phyloP scores from a whole-genome alignment of 1,140 invertebrate species.

The Drosophila erecta region DNA sequence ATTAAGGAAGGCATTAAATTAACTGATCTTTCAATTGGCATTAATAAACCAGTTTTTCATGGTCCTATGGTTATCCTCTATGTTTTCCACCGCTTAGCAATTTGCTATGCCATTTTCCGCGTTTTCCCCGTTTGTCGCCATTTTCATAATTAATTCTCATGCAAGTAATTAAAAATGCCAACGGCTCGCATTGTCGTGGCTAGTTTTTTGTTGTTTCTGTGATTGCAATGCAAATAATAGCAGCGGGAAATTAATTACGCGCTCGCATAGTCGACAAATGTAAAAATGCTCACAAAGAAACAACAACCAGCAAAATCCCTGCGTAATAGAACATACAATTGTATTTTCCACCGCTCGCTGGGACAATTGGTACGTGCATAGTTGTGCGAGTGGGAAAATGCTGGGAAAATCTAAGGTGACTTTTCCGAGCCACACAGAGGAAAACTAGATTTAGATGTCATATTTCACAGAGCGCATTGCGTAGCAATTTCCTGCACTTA shows the following conservation, averaged over 20 bases:
- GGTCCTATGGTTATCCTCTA: not conserved
- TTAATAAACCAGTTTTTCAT: not conserved
- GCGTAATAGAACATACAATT: slow-evolving; percentile 43
- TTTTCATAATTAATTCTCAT: slow-evolving; percentile 74
- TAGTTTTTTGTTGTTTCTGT: slow-evolving; percentile 43
- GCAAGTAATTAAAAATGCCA: slow-evolving; percentile 77
- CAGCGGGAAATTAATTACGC: slow-evolving; percentile 70
- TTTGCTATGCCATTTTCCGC: slow-evolving; percentile 6
- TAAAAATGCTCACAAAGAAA: slow-evolving; percentile 39
- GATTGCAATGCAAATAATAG: slow-evolving; percentile 60
- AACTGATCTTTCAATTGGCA: slow-evolving; percentile 12
- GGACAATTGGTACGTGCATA: not conserved
- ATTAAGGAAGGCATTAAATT: not conserved
- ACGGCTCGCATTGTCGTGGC: slow-evolving; percentile 68
- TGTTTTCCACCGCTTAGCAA: slow-evolving; percentile 4
- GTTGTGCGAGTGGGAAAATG: not conserved
- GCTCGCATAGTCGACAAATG: slow-evolving; percentile 54
- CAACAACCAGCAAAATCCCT: slow-evolving; percentile 16
- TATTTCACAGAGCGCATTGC: not conserved
- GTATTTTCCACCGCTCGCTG: slow-evolving; percentile 22
- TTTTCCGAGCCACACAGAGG: not conserved
- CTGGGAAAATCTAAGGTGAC: slow-evolving; percentile 11
- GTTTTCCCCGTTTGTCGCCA: slow-evolving; percentile 7
- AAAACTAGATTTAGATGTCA: not conserved
- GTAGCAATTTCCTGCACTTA: not conserved